Conservation (phyloP, 2,797 vertebrate species). For the Diglossa cyanea region DNA sequence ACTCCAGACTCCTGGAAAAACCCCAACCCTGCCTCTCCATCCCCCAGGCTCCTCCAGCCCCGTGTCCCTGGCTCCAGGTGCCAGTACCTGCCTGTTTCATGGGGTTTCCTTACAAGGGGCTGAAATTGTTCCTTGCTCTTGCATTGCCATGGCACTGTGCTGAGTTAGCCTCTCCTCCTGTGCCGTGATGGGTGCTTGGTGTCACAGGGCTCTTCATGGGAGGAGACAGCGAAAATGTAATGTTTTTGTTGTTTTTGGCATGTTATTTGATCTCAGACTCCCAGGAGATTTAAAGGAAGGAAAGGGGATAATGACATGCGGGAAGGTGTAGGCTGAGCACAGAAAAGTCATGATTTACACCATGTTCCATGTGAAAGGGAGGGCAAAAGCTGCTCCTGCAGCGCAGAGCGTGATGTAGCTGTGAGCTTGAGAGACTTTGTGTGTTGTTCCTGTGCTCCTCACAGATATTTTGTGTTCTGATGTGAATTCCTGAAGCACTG, state of each 20-base stretch:
- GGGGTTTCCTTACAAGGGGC: not conserved
- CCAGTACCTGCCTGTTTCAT: not conserved
- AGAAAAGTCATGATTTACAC: not conserved
- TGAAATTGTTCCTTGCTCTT: not conserved
- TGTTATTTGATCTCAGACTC: not conserved
- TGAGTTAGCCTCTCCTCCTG: not conserved
- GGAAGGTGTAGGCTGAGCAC: not conserved
- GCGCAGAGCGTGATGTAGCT: fast-evolving
- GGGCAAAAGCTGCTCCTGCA: not conserved
- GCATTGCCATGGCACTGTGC: not conserved
- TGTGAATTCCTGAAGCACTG: not conserved
- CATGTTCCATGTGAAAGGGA: not conserved
- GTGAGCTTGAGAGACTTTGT: not conserved
- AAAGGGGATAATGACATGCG: no score
- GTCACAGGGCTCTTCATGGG: not conserved
- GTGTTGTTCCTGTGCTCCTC: not conserved
- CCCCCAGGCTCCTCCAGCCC: not conserved
- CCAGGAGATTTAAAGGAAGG: not conserved
- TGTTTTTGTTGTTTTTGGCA: no score
- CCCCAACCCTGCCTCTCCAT: not conserved
- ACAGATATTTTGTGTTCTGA: not conserved
- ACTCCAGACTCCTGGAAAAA: no score
- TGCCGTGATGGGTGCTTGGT: not conserved
- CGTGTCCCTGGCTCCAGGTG: not conserved
- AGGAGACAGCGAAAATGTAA: not conserved